phyloP scores from a whole-genome alignment of 1,140 invertebrate species.

The Drosophila quadrilineata region DNA sequence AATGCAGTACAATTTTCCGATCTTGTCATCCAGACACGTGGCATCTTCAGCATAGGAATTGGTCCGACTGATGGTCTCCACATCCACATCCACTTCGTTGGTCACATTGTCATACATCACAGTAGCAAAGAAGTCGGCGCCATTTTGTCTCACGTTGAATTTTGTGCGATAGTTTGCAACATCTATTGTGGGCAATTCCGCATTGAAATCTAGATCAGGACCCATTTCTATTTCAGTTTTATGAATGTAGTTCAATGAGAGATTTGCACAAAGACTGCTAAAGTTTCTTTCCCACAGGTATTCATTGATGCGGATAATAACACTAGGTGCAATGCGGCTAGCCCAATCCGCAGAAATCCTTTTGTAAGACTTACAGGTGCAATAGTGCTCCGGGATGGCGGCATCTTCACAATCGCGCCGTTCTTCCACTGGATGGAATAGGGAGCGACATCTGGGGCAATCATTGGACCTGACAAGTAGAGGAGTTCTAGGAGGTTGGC shows the following conservation, averaged over 20 bases:
- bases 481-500: neutral
- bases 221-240: slow-evolving; percentile 32
- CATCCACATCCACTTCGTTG: slow-evolving; percentile 40
- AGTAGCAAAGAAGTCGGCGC: slow-evolving; percentile 83
- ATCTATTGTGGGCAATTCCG: slow-evolving; percentile 1
- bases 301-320: slow-evolving; percentile 81
- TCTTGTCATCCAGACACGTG: slow-evolving; percentile 82
- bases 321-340: slow-evolving; percentile 25
- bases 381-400: slow-evolving; percentile 89
- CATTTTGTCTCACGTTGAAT: slow-evolving; percentile 70
- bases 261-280: slow-evolving; percentile 28
- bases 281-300: slow-evolving; percentile 44
- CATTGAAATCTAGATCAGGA: slow-evolving; percentile 19
- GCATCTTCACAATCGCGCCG: slow-evolving; percentile 87
- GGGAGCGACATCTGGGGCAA: slow-evolving; percentile 84
- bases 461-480: slow-evolving; percentile 20
- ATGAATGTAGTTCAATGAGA: slow-evolving; percentile 40
- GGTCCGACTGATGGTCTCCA: slow-evolving; percentile 83
- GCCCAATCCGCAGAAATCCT: slow-evolving; percentile 61
- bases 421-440: slow-evolving; percentile 16
- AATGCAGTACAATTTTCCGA: slow-evolving; percentile 83
- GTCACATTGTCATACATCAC: slow-evolving; percentile 76
- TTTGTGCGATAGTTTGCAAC: slow-evolving; percentile 38
- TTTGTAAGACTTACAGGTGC: slow-evolving; percentile 85
- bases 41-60: slow-evolving; percentile 83